Evolutionary conservation across 2,888 invertebrate genomes (phyloP), one percentile per base, ranked within the genome.

Genomic region (Tuta absoluta): DNA sequence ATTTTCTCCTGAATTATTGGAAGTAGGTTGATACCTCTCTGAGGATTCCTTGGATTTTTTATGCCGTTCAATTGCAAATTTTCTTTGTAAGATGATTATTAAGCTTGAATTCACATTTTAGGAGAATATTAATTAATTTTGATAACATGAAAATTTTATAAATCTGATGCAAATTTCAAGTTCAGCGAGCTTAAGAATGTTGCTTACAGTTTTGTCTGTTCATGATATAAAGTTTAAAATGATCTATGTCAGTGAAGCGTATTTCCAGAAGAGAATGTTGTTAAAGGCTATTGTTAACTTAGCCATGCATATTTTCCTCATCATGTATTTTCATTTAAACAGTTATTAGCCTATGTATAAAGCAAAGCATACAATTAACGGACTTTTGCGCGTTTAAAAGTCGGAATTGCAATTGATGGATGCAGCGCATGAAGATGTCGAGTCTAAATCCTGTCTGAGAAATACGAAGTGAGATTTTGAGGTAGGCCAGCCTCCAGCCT

Each of bases 291-390:
- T 56, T 33, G 24, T 56, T 33, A 56, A 56, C 56, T 56, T 56
- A 33, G 56, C 17, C 56, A 33, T 56, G 28, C 56, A 24, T 33
- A 33, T 56, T 56, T 33, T 56, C 53, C 28, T 12, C 56, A n/a
- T 56, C 24, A 33, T 17, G 28, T n/a, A 56, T 56, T 56, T 33
- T 56, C 33, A 56, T 56, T 33, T 56, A 21, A 56, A 56, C 14
- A 56, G 56, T 56, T 56, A 56, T 28, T 56, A 33, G 56, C 28
- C 56, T 33, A 56, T 56, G n/a, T n/a, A n/a, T n/a, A n/a, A n/a
- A n/a, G n/a, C n/a, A 56, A 56, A 56, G 17, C 28, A 56, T 56
- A 33, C 56, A 56, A 33, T 56, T 33, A 33, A 33, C 51, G 11
- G 28, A n/a, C 33, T 56, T 56, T 56, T 56, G 28, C 28, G 23